Percentiles rank a stretch among this genome's conserved stretches.
These are phyloP conservation scores for Nasua narica DNA, from an alignment of 2,797 vertebrate genomes.

Conservation along the genomic window DNA sequence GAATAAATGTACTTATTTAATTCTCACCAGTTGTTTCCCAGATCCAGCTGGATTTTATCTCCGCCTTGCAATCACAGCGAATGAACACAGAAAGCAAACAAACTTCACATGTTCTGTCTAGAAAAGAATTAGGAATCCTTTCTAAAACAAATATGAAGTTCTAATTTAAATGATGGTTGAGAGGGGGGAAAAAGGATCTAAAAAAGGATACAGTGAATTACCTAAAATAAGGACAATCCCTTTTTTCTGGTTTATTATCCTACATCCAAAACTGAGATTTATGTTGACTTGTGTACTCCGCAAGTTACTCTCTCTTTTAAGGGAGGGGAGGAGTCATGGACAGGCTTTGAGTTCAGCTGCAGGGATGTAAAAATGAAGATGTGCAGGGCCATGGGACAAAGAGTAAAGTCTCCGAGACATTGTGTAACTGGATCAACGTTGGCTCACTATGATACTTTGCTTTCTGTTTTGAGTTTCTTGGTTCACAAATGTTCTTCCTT, in stretches of 20 bases:
- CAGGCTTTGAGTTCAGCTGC: neutral
- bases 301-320: neutral
- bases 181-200: neutral
- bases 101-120: neutral
- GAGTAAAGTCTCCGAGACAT: neutral
- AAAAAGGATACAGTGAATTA: slow-evolving; percentile 3
- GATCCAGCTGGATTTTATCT: slow-evolving; percentile 25
- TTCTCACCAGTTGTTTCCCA: slow-evolving; percentile 25
- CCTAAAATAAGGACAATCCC: slow-evolving; percentile 26
- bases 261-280: neutral
- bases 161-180: slow-evolving; percentile 25
- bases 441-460: neutral
- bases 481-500: slow-evolving; percentile 18
- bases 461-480: slow-evolving; percentile 39
- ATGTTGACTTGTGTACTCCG: neutral
- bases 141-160: slow-evolving; percentile 34
- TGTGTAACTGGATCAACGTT: neutral
- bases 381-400: neutral
- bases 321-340: neutral
- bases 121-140: slow-evolving; percentile 23
- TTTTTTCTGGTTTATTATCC: slow-evolving; percentile 26
- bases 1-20: neutral
- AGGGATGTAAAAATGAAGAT: neutral
- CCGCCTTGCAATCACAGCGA: slow-evolving; percentile 21
- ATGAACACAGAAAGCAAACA: slow-evolving; percentile 33